phyloP scores from a whole-genome alignment of 1,140 invertebrate genomes.

The Dryas iulia region DNA sequence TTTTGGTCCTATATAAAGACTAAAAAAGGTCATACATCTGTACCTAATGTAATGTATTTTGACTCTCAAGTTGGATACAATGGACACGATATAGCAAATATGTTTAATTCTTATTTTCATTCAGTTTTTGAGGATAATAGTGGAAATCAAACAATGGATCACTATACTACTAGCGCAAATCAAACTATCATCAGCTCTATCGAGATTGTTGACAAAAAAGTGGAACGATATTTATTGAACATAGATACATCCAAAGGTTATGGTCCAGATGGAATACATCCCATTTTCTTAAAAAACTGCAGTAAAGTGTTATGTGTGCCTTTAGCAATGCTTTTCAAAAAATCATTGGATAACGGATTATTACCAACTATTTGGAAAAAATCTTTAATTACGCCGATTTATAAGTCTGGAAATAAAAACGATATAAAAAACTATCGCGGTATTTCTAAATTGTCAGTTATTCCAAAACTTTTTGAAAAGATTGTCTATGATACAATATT shows the following conservation, averaged over 20 bases:
- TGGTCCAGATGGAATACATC: too few relatives aligned
- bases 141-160: too few relatives aligned
- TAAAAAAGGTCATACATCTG: conserved; percentile 2
- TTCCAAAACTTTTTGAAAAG: conserved; percentile 9
- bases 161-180: too few relatives aligned
- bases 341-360: conserved; percentile 1
- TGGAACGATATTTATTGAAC: too few relatives aligned
- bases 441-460: too few relatives aligned
- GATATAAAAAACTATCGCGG: too few relatives aligned
- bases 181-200: too few relatives aligned
- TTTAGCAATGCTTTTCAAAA: conserved; percentile 1
- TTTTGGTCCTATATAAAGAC: conserved; percentile 20
- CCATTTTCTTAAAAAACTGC: conserved; percentile 10
- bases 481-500: conserved; percentile 5
- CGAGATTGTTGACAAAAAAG: too few relatives aligned
- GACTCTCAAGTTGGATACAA: not conserved
- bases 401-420: too few relatives aligned
- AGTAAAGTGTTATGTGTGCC: conserved; percentile 1
- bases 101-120: not conserved
- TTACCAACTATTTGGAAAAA: conserved; percentile 3
- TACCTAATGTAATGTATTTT: conserved; percentile 6
- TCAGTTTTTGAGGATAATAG: not conserved
- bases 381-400: conserved; percentile 6
- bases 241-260: too few relatives aligned
- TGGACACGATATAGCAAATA: conserved; percentile 2